phyloP scores from a whole-genome alignment of 2,888 invertebrate species.

The Amphiduros pacificus region DNA sequence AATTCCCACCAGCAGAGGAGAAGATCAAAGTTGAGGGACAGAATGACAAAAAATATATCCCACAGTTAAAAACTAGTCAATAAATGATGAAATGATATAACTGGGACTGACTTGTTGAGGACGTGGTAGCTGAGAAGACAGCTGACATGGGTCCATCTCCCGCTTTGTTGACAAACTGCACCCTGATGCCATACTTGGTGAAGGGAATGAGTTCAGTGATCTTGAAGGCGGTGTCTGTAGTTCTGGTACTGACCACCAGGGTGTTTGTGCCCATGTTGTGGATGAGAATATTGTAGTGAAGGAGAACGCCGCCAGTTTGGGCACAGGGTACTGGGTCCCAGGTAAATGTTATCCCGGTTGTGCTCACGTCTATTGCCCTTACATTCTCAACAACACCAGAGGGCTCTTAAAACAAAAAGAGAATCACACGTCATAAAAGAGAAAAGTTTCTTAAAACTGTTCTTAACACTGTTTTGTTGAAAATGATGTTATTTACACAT shows the following conservation, averaged over 20 bases:
- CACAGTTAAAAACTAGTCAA: too few relatives aligned
- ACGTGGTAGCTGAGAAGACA: too few relatives aligned
- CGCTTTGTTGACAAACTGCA: constrained; percentile 41
- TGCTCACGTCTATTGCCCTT: background rate
- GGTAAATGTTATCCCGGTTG: constrained; percentile 20
- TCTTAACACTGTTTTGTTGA: too few relatives aligned
- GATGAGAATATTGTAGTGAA: background rate
- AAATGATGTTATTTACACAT: too few relatives aligned
- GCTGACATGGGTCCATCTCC: constrained; percentile 37
- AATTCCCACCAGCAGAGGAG: too few relatives aligned
- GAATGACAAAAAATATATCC: too few relatives aligned
- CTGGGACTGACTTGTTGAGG: too few relatives aligned
- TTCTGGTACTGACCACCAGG: background rate
- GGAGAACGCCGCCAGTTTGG: constrained; percentile 33
- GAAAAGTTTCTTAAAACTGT: too few relatives aligned
- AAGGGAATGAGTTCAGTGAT: constrained; percentile 32
- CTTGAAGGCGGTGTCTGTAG: background rate
- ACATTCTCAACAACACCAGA: constrained; percentile 13
- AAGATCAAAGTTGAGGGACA: too few relatives aligned
- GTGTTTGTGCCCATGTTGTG: background rate
- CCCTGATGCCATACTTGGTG: constrained; percentile 35
- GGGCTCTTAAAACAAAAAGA: constrained; percentile 16
- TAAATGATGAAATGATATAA: too few relatives aligned
- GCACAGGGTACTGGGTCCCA: constrained; percentile 40
- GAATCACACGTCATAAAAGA: too few relatives aligned